phyloP scores from a whole-genome alignment of 2,113 vertebrate species.

The Rhabdomys dilectus region DNA sequence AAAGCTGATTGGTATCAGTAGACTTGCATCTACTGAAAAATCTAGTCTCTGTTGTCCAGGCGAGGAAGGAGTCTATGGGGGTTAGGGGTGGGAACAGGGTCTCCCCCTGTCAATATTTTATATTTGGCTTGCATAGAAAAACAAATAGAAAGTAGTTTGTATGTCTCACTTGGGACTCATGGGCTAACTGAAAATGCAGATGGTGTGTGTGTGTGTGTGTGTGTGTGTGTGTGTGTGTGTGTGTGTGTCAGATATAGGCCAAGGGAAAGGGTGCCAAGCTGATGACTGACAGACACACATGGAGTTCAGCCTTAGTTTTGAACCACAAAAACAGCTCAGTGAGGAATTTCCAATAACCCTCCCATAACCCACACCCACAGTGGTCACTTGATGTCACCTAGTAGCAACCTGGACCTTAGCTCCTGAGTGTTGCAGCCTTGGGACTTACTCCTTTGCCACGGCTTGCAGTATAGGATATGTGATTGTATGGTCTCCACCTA shows the following conservation, averaged over 20 bases:
- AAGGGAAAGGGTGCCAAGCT: neutral
- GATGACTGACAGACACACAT: slow-evolving; percentile 66
- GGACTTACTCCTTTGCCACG: slow-evolving; percentile 92
- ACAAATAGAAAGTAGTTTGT: slow-evolving; percentile 1
- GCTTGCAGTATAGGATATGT: slow-evolving; percentile 97
- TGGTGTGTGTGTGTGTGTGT: neutral
- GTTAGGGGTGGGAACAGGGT: neutral
- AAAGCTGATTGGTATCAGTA: neutral
- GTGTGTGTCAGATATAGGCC: neutral
- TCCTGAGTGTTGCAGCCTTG: neutral
- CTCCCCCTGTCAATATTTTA: neutral
- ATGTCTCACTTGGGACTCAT: neutral
- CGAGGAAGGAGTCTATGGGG: neutral
- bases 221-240: neutral
- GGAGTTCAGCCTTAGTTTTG: neutral
- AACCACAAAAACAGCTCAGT: neutral
- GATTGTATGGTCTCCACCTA: slow-evolving; percentile 97
- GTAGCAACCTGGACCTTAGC: neutral
- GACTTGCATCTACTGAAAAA: neutral
- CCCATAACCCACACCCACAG: neutral
- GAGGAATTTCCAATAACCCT: neutral
- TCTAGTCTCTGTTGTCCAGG: neutral
- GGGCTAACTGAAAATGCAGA: neutral
- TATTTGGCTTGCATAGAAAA: neutral
- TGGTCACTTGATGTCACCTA: neutral